A percentile compares a stretch with the other conserved stretches of the same genome.
These are phyloP conservation scores for Corapipo altera DNA, from an alignment of 2,113 vertebrate genomes.

Conservation along the genomic window DNA sequence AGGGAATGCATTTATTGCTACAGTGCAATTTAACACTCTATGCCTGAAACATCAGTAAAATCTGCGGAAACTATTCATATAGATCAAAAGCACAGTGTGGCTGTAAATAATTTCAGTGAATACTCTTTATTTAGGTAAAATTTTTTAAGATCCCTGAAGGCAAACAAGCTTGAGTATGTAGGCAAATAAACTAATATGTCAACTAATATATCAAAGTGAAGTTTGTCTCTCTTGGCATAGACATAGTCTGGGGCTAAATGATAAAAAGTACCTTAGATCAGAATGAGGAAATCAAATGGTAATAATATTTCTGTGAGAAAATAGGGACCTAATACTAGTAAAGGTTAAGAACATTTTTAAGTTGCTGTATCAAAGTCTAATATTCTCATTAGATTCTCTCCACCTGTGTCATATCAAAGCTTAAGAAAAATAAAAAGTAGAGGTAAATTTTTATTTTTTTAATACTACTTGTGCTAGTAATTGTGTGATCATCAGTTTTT, in stretches of 20 bases:
- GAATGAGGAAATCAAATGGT: background rate
- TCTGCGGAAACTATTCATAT: background rate
- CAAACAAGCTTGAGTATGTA: background rate
- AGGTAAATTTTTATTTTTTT: background rate
- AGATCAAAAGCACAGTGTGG: conserved; percentile 7
- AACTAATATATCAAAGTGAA: background rate
- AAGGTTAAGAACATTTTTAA: background rate
- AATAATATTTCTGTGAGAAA: background rate
- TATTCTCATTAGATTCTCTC: background rate
- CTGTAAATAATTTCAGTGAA: conserved; percentile 14
- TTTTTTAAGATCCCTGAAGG: background rate
- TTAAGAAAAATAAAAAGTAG: background rate
- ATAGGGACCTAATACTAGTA: background rate
- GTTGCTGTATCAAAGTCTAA: background rate
- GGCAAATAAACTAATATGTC: background rate
- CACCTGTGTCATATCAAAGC: background rate
- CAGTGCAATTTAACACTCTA: background rate
- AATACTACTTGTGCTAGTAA: background rate
- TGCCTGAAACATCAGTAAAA: background rate
- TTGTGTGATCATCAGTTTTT: background rate
- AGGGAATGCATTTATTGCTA: background rate
- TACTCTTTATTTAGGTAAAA: background rate
- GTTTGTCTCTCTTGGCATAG: background rate
- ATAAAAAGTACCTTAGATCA: background rate
- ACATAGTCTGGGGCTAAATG: background rate